phyloP scores from a whole-genome alignment of 1,140 invertebrate genomes.

The Pissodes strobi region DNA sequence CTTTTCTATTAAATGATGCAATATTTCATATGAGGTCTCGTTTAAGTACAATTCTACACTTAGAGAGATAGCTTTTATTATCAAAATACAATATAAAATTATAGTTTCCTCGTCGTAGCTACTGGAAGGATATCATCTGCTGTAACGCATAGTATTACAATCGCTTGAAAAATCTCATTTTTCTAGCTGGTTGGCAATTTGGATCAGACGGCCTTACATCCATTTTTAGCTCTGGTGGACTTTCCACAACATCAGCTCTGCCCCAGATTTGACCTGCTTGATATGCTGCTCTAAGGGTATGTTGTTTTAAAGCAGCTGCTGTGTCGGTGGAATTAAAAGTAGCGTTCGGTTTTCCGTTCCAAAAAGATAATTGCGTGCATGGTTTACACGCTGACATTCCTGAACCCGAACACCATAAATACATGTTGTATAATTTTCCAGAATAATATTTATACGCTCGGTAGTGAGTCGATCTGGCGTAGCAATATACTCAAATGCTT shows the following conservation, averaged over 20 bases:
- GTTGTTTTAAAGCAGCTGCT: slow-evolving; percentile 2
- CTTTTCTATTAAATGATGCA: not conserved
- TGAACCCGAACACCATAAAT: too few relatives aligned
- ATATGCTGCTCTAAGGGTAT: slow-evolving; percentile 5
- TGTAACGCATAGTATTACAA: slow-evolving; percentile 4
- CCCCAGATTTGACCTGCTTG: slow-evolving; percentile 3
- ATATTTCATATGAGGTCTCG: too few relatives aligned
- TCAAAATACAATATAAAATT: slow-evolving; percentile 5
- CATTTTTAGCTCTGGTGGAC: slow-evolving; percentile 5
- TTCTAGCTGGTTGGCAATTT: not conserved
- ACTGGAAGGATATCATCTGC: not conserved
- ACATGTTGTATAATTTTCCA: too few relatives aligned
- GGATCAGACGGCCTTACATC: not conserved
- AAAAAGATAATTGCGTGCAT: slow-evolving; percentile 1
- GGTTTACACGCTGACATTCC: slow-evolving; percentile 7
- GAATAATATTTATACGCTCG: too few relatives aligned
- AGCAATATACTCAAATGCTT: not conserved
- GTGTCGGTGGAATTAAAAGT: slow-evolving; percentile 8
- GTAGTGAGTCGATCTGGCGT: not conserved
- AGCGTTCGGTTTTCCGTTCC: not conserved
- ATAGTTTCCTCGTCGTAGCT: slow-evolving; percentile 2
- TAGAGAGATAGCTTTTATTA: too few relatives aligned
- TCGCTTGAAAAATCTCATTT: not conserved
- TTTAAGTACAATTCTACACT: too few relatives aligned
- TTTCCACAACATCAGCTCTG: slow-evolving; percentile 2